Conservation (phyloP, 2,797 vertebrate genomes). For the Morus bassanus region DNA sequence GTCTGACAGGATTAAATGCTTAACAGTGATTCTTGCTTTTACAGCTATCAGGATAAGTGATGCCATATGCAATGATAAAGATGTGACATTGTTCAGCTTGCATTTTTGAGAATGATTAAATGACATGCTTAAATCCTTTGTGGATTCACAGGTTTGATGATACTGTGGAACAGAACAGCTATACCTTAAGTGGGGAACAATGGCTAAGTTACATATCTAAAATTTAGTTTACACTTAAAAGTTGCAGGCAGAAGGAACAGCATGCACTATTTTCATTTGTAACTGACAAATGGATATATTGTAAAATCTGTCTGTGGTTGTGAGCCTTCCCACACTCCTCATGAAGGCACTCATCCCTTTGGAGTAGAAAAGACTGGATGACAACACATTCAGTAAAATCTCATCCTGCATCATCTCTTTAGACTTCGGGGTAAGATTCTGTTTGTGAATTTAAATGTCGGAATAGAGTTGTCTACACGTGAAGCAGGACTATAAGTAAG, state of each 20-base stretch:
- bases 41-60: slow-evolving; percentile 54
- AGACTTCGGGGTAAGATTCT: neutral
- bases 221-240: neutral
- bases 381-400: neutral
- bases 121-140: slow-evolving; percentile 53
- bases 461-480: neutral
- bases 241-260: neutral
- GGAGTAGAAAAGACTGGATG: neutral
- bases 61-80: slow-evolving; percentile 63
- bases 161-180: neutral
- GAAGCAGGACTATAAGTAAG: neutral
- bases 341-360: neutral
- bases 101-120: slow-evolving; percentile 55
- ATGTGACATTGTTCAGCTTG: slow-evolving; percentile 58
- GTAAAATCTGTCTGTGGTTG: neutral
- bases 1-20: slow-evolving; percentile 66
- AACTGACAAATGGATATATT: neutral
- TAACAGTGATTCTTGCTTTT: slow-evolving; percentile 60
- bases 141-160: slow-evolving; percentile 2
- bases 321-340: neutral
- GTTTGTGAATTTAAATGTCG: neutral
- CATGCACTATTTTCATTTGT: neutral
- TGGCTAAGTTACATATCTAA: neutral
- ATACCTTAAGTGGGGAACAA: neutral
- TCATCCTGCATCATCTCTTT: neutral